Evolutionary conservation across 2,888 invertebrate species (phyloP).

Genomic region (Kryphioiulus occultus): DNA sequence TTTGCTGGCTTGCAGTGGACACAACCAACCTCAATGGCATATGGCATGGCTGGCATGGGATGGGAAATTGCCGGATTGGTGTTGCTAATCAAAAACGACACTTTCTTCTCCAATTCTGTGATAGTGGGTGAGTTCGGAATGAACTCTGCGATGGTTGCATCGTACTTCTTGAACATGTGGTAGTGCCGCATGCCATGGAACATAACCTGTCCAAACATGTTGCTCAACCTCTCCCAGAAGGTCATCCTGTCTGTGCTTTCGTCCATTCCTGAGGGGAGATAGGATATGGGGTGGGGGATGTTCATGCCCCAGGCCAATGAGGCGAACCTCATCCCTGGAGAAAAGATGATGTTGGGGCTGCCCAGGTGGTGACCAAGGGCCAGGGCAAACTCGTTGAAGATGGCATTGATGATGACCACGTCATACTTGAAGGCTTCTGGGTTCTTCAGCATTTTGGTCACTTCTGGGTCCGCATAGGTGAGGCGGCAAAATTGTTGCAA

Average conservation of each 20-base stretch:
- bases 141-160: slow-evolving; percentile 12
- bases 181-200: neutral
- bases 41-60: slow-evolving; percentile 78
- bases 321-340: neutral
- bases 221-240: slow-evolving; percentile 7
- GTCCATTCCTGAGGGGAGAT: slow-evolving; percentile 32
- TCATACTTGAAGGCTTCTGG: slow-evolving; percentile 12
- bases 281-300: slow-evolving; percentile 45
- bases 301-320: slow-evolving; percentile 32
- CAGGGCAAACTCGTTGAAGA: slow-evolving; percentile 46
- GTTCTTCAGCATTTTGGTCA: neutral
- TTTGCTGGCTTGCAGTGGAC: slow-evolving; percentile 76
- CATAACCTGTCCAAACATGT: neutral
- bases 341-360: slow-evolving; percentile 28
- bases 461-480: neutral
- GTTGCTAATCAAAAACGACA: slow-evolving; percentile 77
- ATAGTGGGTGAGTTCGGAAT: slow-evolving; percentile 28
- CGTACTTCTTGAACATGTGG: neutral
- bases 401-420: slow-evolving; percentile 44
- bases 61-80: slow-evolving; percentile 80
- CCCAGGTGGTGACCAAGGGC: slow-evolving; percentile 33
- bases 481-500: neutral
- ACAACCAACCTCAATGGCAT: slow-evolving; percentile 84
- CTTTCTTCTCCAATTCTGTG: slow-evolving; percentile 41
- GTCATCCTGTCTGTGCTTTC: neutral